These are phyloP conservation scores for Lepisosteus oculatus DNA, from an alignment of 2,113 vertebrate genomes.

Conservation along the genomic window DNA sequence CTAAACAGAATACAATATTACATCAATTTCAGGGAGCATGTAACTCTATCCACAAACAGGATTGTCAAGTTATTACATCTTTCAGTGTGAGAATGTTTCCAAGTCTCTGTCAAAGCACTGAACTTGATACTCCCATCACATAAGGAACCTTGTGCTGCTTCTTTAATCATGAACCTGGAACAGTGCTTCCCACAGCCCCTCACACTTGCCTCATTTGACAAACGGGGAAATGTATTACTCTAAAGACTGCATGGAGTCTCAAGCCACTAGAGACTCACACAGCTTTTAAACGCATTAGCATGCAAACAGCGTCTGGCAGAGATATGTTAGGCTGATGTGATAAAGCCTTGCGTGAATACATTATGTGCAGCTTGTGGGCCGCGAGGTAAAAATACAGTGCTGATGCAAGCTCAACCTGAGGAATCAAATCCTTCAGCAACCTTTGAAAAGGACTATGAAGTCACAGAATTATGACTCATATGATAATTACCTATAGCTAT, in stretches of 20 bases:
- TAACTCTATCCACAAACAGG: too few species aligned
- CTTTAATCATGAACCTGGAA: not conserved
- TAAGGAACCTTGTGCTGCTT: not conserved
- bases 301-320: not conserved
- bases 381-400: slow-evolving; percentile 12
- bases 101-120: too few species aligned
- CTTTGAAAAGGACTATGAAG: too few species aligned
- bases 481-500: too few species aligned
- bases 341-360: slow-evolving; percentile 7
- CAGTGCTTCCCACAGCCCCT: not conserved
- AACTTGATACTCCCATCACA: too few species aligned
- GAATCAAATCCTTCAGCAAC: too few species aligned
- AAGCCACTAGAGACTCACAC: not conserved
- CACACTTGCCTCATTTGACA: not conserved
- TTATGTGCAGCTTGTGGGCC: slow-evolving; percentile 8
- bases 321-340: not conserved
- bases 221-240: not conserved
- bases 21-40: too few species aligned
- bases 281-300: slow-evolving; percentile 1
- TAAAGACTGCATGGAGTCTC: not conserved
- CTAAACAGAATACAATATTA: too few species aligned
- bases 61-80: too few species aligned
- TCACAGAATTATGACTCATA: too few species aligned
- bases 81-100: too few species aligned
- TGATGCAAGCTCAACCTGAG: too few species aligned